These are phyloP conservation scores for Hypothenemus hampei DNA, from an alignment of 1,140 invertebrate species.

Conservation along the genomic window DNA sequence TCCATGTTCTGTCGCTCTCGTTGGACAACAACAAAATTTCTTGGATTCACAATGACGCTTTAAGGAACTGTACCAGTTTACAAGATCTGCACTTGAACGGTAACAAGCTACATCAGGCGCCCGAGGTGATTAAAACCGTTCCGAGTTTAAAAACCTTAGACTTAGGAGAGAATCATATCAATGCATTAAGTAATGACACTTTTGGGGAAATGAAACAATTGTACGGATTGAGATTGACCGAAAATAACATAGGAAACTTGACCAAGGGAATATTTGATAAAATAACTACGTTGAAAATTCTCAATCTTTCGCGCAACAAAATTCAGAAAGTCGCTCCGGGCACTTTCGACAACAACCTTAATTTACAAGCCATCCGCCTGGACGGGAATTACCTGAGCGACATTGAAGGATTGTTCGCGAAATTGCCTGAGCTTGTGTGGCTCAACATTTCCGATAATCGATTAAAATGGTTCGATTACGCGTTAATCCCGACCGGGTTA, in stretches of 20 bases:
- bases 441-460: slow-evolving; percentile 89
- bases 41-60: slow-evolving; percentile 69
- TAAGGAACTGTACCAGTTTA: slow-evolving; percentile 77
- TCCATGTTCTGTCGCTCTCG: slow-evolving; percentile 72
- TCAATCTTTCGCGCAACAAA: slow-evolving; percentile 84
- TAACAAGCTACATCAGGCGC: slow-evolving; percentile 77
- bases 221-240: slow-evolving; percentile 77
- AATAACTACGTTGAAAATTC: slow-evolving; percentile 76
- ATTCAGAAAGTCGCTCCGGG: slow-evolving; percentile 80
- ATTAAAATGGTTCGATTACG: slow-evolving; percentile 85
- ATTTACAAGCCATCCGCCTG: slow-evolving; percentile 79
- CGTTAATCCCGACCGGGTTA: slow-evolving; percentile 80
- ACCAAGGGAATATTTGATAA: slow-evolving; percentile 77
- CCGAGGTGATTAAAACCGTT: slow-evolving; percentile 75
- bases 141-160: slow-evolving; percentile 79
- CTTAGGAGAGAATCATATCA: slow-evolving; percentile 84
- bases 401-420: slow-evolving; percentile 78
- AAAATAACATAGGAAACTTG: slow-evolving; percentile 84
- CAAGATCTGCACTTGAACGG: slow-evolving; percentile 85
- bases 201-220: slow-evolving; percentile 76
- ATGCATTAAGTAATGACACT: slow-evolving; percentile 73
- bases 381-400: slow-evolving; percentile 84
- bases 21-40: slow-evolving; percentile 80
- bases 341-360: slow-evolving; percentile 76
- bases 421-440: slow-evolving; percentile 83